Evolutionary conservation across 2,797 vertebrate species (phyloP), one percentile per base, ranked within the genome.

Genomic region (Percopsis omiscomaycus): DNA sequence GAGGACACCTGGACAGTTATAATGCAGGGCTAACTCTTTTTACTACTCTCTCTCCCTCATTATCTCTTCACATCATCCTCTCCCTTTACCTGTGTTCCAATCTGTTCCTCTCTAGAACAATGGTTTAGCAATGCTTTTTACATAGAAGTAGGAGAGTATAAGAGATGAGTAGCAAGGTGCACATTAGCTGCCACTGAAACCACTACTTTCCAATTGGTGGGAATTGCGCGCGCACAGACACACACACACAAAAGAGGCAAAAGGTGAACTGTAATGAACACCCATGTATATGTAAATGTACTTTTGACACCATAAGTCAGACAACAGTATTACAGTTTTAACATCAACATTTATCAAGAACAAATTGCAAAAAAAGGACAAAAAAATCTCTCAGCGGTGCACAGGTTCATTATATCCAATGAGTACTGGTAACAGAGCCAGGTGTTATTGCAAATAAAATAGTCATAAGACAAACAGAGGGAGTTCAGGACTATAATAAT

Each of bases 1-100:
- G 80, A 77, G 82, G 71, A 62, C 69, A 67, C 74, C 71, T 81
- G 84, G 84, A 91, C 91, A 92, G 88, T 88, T 5, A 5, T 5
- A 5, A 45, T 12, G 11, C 44, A 45, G 5, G 44, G 5, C 44
- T 45, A 45, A 42, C 44, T 45, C 44, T 45, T 12, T 45, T 22
- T 22, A 22, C 22, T 22, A 22, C 10, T 48, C 47, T 48, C 47
- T 47, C 46, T 47, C 46, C 9, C 46, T 47, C 46, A 6, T 12
- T 47, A 4, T 47, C 46, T 47, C 14, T n/a, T 5, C 11, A 5
- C 44, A 5, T 48, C 12, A 10, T 13, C 12, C 47, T 15, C n/a
- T 15, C 47, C 5, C 5, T 45, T 45, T 12, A 45, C 44, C 44
- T 12, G 22, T 22, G 22, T 22, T 22, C 22, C 22, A 22, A 22